Conservation (phyloP, 2,797 vertebrate species). For the Psittacula echo region DNA sequence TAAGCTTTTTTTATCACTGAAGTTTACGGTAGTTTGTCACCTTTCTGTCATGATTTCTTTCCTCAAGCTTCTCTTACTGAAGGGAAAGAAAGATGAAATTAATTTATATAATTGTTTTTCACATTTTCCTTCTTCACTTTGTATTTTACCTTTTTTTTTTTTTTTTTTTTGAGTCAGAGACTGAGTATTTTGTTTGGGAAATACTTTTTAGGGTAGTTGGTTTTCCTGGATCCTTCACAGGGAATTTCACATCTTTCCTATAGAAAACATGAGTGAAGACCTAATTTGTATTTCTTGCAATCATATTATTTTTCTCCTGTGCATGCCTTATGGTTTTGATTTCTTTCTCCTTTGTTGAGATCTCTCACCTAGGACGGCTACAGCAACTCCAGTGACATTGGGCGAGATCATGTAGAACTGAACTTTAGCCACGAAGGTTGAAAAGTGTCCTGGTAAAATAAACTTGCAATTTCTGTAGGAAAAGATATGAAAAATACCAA, state of each 20-base stretch:
- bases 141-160: background rate
- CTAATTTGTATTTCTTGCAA: background rate
- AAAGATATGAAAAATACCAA: background rate
- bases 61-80: background rate
- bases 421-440: background rate
- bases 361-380: background rate
- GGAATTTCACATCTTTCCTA: background rate
- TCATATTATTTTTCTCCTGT: background rate
- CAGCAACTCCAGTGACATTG: background rate
- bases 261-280: background rate
- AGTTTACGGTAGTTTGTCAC: background rate
- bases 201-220: background rate
- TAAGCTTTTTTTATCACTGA: background rate
- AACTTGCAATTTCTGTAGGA: background rate
- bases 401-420: background rate
- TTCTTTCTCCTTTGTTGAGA: background rate
- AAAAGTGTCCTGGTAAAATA: background rate
- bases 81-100: background rate
- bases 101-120: background rate
- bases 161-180: background rate
- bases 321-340: background rate
- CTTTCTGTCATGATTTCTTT: background rate
- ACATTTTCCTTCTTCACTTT: background rate
- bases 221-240: background rate
- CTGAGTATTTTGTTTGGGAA: background rate